phyloP scores from a whole-genome alignment of 2,888 invertebrate species.

The Trisateles emortualis region DNA sequence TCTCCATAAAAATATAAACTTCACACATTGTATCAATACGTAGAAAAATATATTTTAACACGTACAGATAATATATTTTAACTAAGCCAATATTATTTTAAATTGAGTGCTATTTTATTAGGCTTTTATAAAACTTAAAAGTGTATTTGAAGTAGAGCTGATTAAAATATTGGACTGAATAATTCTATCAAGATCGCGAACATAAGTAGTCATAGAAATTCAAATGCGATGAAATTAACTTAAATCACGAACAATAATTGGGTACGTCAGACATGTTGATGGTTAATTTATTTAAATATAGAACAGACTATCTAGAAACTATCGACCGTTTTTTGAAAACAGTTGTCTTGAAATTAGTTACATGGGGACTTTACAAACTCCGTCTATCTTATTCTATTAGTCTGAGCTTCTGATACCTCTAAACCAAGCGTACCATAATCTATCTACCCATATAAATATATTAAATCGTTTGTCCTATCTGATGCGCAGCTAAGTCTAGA shows the following conservation, averaged over 20 bases:
- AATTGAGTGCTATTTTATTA: neutral
- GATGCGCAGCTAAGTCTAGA: too few relatives aligned
- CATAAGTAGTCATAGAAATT: slow-evolving; percentile 4
- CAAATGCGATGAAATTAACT: slow-evolving; percentile 17
- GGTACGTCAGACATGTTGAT: neutral
- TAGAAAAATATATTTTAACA: slow-evolving; percentile 32
- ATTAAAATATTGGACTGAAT: slow-evolving; percentile 13
- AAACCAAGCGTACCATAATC: too few relatives aligned
- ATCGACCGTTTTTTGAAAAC: too few relatives aligned
- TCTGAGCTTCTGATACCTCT: too few relatives aligned
- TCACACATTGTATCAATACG: slow-evolving; percentile 46
- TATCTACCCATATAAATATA: too few relatives aligned
- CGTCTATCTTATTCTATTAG: too few relatives aligned
- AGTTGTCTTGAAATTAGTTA: too few relatives aligned
- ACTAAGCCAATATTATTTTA: slow-evolving; percentile 9
- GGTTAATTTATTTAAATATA: neutral
- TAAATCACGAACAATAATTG: slow-evolving; percentile 5
- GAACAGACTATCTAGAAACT: neutral
- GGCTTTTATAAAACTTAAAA: neutral
- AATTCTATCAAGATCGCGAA: slow-evolving; percentile 8
- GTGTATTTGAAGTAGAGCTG: neutral
- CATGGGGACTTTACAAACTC: too few relatives aligned
- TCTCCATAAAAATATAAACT: slow-evolving; percentile 45
- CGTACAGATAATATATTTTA: slow-evolving; percentile 33
- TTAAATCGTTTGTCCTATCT: too few relatives aligned